Evolutionary conservation across 2,888 invertebrate species (phyloP).

Genomic region (Leucophora obtusa): DNA sequence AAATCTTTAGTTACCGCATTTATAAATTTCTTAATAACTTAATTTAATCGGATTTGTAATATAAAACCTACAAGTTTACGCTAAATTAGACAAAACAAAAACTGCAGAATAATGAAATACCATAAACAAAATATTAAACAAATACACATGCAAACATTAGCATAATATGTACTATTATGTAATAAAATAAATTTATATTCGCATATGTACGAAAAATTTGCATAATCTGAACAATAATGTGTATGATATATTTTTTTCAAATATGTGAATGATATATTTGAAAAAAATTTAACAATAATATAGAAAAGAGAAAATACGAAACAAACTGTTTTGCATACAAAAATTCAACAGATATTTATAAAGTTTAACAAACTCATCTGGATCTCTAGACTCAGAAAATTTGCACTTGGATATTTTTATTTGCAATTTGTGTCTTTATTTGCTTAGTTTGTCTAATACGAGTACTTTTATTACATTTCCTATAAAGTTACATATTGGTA

Average conservation of each 20-base stretch:
- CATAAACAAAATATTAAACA: not conserved
- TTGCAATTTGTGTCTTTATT: not conserved
- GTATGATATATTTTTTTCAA: too few relatives aligned
- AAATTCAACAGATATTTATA: not conserved
- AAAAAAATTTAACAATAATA: not conserved
- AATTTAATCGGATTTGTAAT: not conserved
- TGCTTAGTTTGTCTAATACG: not conserved
- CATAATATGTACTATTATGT: not conserved
- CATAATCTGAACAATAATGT: not conserved
- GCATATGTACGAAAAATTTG: not conserved
- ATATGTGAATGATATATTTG: too few relatives aligned
- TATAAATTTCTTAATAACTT: not conserved
- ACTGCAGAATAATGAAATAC: not conserved
- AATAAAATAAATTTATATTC: not conserved
- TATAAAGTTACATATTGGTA: not conserved
- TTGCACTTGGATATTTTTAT: not conserved
- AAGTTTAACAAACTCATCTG: not conserved
- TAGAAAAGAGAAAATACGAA: not conserved
- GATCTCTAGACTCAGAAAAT: not conserved
- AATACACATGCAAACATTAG: not conserved
- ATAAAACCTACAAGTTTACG: not conserved
- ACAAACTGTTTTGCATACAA: not conserved
- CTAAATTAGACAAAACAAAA: not conserved
- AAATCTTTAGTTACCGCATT: not conserved
- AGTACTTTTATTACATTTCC: not conserved